Percentiles rank a stretch among this genome's conserved stretches.
Evolutionary conservation across 2,113 vertebrate genomes (phyloP).

Genomic region (rat (Rattus norvegicus)): DNA sequence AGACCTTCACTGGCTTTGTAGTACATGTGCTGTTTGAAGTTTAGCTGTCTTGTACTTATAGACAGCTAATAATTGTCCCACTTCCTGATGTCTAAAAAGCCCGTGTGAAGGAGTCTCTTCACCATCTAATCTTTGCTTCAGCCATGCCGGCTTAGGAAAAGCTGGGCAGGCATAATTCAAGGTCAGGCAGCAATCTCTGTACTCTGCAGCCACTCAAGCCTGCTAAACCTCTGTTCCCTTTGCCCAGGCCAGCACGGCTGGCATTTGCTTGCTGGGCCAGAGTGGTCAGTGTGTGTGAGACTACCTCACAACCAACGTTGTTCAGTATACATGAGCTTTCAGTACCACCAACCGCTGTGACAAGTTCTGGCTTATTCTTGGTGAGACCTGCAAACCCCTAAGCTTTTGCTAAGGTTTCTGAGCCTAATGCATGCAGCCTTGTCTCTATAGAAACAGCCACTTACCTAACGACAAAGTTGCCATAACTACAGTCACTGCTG

Average conservation of each 20-base stretch:
- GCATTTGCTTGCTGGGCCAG: slow-evolving; percentile 60
- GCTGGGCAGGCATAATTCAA: slow-evolving; percentile 68
- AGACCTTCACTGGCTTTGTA: slow-evolving; percentile 27
- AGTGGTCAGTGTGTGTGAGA: background rate
- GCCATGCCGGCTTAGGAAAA: slow-evolving; percentile 58
- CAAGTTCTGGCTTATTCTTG: background rate
- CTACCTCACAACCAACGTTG: slow-evolving; percentile 6
- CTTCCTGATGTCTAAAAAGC: slow-evolving; percentile 19
- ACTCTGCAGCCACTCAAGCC: slow-evolving; percentile 52
- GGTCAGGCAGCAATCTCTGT: slow-evolving; percentile 56
- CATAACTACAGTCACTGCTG: slow-evolving; percentile 59
- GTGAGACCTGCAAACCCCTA: background rate
- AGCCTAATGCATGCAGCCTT: slow-evolving; percentile 1
- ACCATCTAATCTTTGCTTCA: slow-evolving; percentile 46
- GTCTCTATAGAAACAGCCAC: slow-evolving; percentile 62
- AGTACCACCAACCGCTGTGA: background rate
- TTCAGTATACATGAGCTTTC: slow-evolving; percentile 11
- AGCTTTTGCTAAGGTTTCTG: slow-evolving; percentile 50
- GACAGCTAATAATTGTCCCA: slow-evolving; percentile 30
- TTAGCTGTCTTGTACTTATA: slow-evolving; percentile 41
- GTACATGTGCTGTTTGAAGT: slow-evolving; percentile 19
- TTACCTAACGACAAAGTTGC: slow-evolving; percentile 58
- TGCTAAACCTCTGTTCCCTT: slow-evolving; percentile 29
- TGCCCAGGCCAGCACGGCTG: slow-evolving; percentile 68
- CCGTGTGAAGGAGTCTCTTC: slow-evolving; percentile 50